Evolutionary conservation across 2,888 invertebrate species (phyloP), one percentile per base, ranked within the genome.

Genomic region (Pterostichus madidus): DNA sequence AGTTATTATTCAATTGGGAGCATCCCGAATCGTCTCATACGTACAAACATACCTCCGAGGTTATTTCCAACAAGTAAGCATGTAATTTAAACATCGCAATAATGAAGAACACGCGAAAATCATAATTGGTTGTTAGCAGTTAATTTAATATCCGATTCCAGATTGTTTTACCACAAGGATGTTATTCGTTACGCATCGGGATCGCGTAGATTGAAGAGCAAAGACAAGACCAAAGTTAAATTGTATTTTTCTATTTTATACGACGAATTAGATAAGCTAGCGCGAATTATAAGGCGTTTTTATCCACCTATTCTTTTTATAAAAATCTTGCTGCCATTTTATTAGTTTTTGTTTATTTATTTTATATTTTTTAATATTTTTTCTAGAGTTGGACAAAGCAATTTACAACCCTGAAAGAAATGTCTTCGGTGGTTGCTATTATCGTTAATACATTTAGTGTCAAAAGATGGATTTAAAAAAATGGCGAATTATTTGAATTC

Each of bases 1-100:
- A 44, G 32, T 61, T 49, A 81, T 81, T 81, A 81, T 81, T 75
- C 81, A 81, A 81, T 81, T 81, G 75, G 39, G 46, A 81, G 59
- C 81, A 81, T 81, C 81, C 80, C 80, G 80, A 75, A 31, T 52
- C 8, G n/a, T 75, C 31, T 52, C 31, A 52, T 44, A 64, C 71
- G 17, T 56, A 71, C 46, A 15, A 35, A 75, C 32, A 64, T 24
- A 73, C 73, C 49, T 15, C 39, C 59, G 75, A 75, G 59, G 75
- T 75, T 75, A 81, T 75, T 68, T 75, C 53, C 24, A 75, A 75
- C 17, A 35, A 32, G 31, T 39, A 24, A 59, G 15, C 61, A 46
- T 75, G 71, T 81, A 75, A 81, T 81, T 80, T 80, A 52, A 81
- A 56, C 77, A 56, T 32, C 53, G 56, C 53, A 56, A 56, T 56